Base-by-base conservation (phyloP, 2,888 invertebrate genomes). In the Watsonalla cultraria region DNA sequence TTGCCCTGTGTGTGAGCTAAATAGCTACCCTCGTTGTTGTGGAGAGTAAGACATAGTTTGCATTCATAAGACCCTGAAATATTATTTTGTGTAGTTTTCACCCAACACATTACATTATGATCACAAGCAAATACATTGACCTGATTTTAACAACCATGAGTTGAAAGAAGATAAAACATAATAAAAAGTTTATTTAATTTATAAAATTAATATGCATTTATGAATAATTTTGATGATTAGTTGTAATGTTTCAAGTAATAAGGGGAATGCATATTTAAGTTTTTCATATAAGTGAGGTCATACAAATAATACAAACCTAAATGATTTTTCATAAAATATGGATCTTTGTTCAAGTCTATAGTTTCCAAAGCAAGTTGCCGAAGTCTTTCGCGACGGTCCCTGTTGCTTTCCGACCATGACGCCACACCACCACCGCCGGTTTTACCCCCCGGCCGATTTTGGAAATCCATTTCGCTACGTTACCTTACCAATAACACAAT, bases 301-400 rank as follows among this genome's bases (percentile, higher is more conserved):
- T 11, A 39, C 46, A 6, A 33, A 46, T 45, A 34, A 13, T 58
- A 75, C 78, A 54, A 84, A 92, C 96, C 98, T 68, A 99, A 92
- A 91, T 99, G 99, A 91, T 99, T 99, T 94, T 99, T 98, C 99
- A 99, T 99, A 93, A 99, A 99, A 93, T 99, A 99, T 0, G 99
- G 99, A 93, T 99, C 99, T 87, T 99, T 99, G 80, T 98, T 98
- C 33, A 99, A 92, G 84, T 99, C 99, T 57, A 99, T 99, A 0
- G 99, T 99, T 83, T 99, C 99, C 55, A 99, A 90, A 33, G 99
- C 99, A 49, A 99, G 92, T 84, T 99, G 99, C 9, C 99, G 93
- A 35, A 99, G 93, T 54, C 99, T 94, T 84, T 99, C 99, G 62
- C 99, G 93, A 45, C 99, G 94, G 79, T 99, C 99, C 54, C 99